Evolutionary conservation across 2,888 invertebrate species (phyloP).

Genomic region (Andrena flavipes): DNA sequence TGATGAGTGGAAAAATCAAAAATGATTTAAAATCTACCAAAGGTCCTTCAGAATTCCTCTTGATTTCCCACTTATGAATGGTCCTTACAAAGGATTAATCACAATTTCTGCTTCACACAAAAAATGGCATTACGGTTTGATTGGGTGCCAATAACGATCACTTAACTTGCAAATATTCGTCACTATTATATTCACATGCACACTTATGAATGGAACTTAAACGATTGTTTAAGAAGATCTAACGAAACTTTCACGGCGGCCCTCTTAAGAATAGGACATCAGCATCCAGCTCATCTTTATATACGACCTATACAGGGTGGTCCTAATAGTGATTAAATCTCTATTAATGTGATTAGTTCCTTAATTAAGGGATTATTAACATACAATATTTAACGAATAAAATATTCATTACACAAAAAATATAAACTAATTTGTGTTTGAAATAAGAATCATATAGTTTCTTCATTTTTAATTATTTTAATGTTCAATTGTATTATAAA

Average conservation of each 20-base stretch:
- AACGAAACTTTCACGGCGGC: constrained; percentile 39
- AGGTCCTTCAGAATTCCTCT: neutral
- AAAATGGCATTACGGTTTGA: neutral
- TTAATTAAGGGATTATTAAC: constrained; percentile 49
- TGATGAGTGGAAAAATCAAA: neutral
- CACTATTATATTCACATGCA: neutral
- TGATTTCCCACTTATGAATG: neutral
- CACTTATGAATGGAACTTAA: neutral
- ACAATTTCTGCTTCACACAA: constrained; percentile 18
- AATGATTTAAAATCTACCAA: neutral
- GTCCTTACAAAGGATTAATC: constrained; percentile 1
- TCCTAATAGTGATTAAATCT: neutral
- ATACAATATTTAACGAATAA: neutral
- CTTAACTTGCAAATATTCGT: neutral
- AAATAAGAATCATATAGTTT: no score
- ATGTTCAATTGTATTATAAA: no score
- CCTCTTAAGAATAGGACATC: constrained; percentile 42
- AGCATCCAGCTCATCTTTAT: constrained; percentile 58
- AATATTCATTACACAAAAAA: neutral
- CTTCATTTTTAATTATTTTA: no score
- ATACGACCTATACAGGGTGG: constrained; percentile 50
- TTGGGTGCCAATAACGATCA: neutral
- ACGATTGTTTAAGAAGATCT: neutral
- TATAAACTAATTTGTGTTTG: no score
- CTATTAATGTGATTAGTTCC: neutral